Conservation (phyloP, 2,113 vertebrate species). For the Podarcis muralis region DNA sequence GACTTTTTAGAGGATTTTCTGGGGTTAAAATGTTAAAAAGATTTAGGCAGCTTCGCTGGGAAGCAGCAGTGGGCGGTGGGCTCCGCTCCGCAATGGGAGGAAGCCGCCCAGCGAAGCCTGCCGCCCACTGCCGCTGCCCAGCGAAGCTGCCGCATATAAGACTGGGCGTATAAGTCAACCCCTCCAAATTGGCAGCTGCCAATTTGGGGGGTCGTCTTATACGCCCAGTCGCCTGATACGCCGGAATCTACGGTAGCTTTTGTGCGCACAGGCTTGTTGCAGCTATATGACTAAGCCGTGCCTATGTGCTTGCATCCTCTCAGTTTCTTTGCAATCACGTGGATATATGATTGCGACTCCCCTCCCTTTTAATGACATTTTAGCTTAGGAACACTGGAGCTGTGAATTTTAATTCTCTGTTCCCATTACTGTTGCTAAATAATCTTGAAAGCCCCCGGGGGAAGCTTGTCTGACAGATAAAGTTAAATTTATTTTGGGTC, state of each 20-base stretch:
- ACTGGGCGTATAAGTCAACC: too few species aligned
- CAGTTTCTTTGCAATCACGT: slow-evolving; percentile 40
- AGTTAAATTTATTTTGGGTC: slow-evolving; percentile 55
- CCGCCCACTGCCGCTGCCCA: too few species aligned
- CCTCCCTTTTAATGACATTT: not conserved
- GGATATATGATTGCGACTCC: not conserved
- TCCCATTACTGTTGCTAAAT: slow-evolving; percentile 49
- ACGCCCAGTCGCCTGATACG: too few species aligned
- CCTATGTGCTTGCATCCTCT: slow-evolving; percentile 35
- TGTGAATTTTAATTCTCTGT: slow-evolving; percentile 15
- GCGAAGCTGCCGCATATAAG: too few species aligned
- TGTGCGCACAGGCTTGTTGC: not conserved
- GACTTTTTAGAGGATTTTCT: too few species aligned
- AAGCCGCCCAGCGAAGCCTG: too few species aligned
- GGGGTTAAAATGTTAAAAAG: too few species aligned
- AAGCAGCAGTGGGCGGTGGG: too few species aligned
- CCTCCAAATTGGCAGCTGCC: too few species aligned
- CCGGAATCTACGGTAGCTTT: not conserved
- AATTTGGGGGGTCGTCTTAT: too few species aligned
- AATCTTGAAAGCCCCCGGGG: slow-evolving; percentile 30
- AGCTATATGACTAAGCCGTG: slow-evolving; percentile 30
- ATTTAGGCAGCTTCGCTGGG: too few species aligned
- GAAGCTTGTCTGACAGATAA: slow-evolving; percentile 51
- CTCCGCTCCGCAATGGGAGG: too few species aligned
- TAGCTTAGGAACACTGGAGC: slow-evolving; percentile 4